Evolutionary conservation across 2,797 vertebrate species (phyloP).

Genomic region (Hippopotamyrus pictus): DNA sequence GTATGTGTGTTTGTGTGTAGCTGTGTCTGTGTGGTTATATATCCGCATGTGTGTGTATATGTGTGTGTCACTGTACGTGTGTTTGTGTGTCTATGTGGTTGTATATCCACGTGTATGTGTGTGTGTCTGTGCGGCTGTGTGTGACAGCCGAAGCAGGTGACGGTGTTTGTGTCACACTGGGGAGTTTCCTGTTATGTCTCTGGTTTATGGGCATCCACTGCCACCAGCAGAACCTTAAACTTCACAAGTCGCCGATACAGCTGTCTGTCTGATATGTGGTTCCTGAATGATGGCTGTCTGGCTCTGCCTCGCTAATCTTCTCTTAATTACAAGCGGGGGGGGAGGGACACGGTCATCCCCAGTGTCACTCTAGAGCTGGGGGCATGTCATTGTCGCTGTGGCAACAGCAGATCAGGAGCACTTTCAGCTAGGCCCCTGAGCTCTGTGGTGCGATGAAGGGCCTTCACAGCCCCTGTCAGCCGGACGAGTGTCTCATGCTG

Average conservation of each 20-base stretch:
- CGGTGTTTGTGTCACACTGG: neutral
- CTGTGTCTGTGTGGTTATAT: neutral
- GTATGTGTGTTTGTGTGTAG: neutral
- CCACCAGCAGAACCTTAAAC: neutral
- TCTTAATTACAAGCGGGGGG: slow-evolving; percentile 32
- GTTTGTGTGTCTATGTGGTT: no score
- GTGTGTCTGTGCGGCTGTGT: neutral
- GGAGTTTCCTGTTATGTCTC: neutral
- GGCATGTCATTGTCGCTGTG: neutral
- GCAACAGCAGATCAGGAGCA: neutral
- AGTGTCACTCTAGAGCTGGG: neutral
- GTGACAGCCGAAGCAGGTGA: neutral
- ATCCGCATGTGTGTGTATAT: neutral
- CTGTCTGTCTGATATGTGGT: slow-evolving; percentile 16
- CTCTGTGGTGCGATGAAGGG: neutral
- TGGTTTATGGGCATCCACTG: neutral
- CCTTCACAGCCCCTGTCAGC: neutral
- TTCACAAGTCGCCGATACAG: slow-evolving; percentile 17
- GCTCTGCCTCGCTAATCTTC: slow-evolving; percentile 27
- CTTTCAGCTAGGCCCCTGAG: neutral
- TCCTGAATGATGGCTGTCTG: slow-evolving; percentile 35
- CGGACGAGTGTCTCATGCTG: neutral
- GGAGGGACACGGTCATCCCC: neutral
- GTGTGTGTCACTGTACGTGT: no score
- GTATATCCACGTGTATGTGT: no score